These are phyloP conservation scores for Ernsta delagoae DNA, from an alignment of 2,888 invertebrate genomes.

Conservation along the genomic window DNA sequence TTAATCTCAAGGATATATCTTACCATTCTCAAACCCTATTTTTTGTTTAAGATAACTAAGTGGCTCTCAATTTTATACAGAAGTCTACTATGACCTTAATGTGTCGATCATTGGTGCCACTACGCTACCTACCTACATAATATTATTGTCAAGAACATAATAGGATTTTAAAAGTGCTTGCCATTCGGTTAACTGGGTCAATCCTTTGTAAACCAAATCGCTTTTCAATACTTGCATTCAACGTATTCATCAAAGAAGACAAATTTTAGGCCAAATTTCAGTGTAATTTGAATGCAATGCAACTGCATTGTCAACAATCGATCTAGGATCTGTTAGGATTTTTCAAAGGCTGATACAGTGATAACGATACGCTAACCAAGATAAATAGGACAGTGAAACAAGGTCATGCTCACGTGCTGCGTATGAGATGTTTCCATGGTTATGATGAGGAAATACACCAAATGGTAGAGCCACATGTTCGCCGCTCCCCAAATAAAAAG, in stretches of 20 bases:
- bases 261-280: slow-evolving; percentile 65
- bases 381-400: slow-evolving; percentile 37
- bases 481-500: slow-evolving; percentile 50
- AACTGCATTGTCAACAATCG: slow-evolving; percentile 50
- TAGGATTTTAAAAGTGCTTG: slow-evolving; percentile 59
- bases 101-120: no score
- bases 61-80: no score
- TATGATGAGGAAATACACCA: slow-evolving; percentile 59
- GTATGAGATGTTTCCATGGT: slow-evolving; percentile 55
- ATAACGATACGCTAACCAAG: slow-evolving; percentile 41
- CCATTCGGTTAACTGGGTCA: slow-evolving; percentile 70
- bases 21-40: no score
- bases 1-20: no score
- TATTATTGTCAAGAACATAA: slow-evolving; percentile 59
- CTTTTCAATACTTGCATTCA: slow-evolving; percentile 63
- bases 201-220: slow-evolving; percentile 59
- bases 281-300: slow-evolving; percentile 62
- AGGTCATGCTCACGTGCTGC: slow-evolving; percentile 59
- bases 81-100: no score
- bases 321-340: slow-evolving; percentile 41
- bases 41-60: no score
- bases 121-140: no score
- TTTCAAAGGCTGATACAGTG: slow-evolving; percentile 32
- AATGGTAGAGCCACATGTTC: slow-evolving; percentile 69
- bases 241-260: slow-evolving; percentile 59